Evolutionary conservation across 2,797 vertebrate species (phyloP), one percentile per base, ranked within the genome.

Genomic region (Lindbergichthys nudifrons): DNA sequence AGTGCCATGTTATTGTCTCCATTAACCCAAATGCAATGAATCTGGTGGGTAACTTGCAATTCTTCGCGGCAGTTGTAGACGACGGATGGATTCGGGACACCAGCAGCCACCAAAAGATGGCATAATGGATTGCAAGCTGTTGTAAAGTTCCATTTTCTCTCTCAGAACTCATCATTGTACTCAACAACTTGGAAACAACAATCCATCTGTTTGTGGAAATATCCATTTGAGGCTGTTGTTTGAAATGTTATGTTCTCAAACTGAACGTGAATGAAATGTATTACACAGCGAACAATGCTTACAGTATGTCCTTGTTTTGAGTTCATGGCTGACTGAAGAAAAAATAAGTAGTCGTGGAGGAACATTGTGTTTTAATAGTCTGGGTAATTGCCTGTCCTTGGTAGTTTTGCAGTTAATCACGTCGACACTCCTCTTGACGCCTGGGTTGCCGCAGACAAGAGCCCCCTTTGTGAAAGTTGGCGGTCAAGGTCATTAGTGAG

Each of bases 401-500:
- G 59, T 66, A 36, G 50, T 36, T 2, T 15, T 70, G 63, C 65
- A 74, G 73, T 88, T 75, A 76, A 81, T 90, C 74, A 79, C 53
- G 70, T 51, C 48, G 65, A 79, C 48, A 10, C 56, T 71, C 36
- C 56, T 68, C 48, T 46, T n/a, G 43, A 56, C 59, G 57, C 73
- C 7, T 21, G 41, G 52, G 73, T 56, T 60, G 70, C 57, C 16
- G 70, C 64, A 50, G 58, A 79, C 48, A 5, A 39, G 70, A 75
- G 36, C 65, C 43, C 23, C 45, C 41, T 75, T 67, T 23, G 63
- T 66, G 70, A 26, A 84, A 85, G 72, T 78, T 83, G 56, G n/a
- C 12, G 43, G 75, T 86, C 86, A 89, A 92, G 89, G 90, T 90
- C 83, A 81, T 83, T 86, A 85, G 83, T 53, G 63, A 85, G 79